phyloP scores from a whole-genome alignment of 2,113 vertebrate species.

The Polypterus senegalus region DNA sequence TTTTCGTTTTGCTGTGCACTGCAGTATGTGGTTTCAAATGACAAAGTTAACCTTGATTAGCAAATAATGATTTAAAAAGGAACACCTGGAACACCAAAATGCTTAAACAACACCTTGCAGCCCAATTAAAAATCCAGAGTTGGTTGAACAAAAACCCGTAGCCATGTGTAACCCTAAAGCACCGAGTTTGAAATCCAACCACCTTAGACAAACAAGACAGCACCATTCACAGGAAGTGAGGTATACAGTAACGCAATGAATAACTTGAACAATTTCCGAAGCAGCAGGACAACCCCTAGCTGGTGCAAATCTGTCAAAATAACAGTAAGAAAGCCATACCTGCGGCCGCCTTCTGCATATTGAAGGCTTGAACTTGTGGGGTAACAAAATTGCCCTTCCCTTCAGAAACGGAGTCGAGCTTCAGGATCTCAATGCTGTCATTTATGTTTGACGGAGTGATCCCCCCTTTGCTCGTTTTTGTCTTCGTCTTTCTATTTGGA shows the following conservation, averaged over 20 bases:
- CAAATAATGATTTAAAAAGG: no score
- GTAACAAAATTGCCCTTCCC: constrained; percentile 65
- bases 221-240: no score
- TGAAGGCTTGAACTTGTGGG: constrained; percentile 82
- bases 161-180: no score
- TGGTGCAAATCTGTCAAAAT: constrained; percentile 8
- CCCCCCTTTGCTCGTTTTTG: constrained; percentile 84
- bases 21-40: no score
- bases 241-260: not conserved
- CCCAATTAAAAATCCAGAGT: no score
- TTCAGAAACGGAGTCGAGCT: constrained; percentile 80
- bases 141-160: no score
- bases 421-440: constrained; percentile 88
- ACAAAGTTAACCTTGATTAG: no score
- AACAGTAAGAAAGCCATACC: constrained; percentile 49
- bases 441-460: constrained; percentile 83
- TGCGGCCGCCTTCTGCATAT: constrained; percentile 82
- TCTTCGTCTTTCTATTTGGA: constrained; percentile 93
- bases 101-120: no score
- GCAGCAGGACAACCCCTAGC: not conserved
- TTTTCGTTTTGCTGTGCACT: no score
- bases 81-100: no score
- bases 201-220: no score
- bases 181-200: no score
- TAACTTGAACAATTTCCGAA: not conserved